Evolutionary conservation across 1,140 invertebrate genomes (phyloP), one percentile per base, ranked within the genome.

Genomic region (Pseudomyrmex pallidus): DNA sequence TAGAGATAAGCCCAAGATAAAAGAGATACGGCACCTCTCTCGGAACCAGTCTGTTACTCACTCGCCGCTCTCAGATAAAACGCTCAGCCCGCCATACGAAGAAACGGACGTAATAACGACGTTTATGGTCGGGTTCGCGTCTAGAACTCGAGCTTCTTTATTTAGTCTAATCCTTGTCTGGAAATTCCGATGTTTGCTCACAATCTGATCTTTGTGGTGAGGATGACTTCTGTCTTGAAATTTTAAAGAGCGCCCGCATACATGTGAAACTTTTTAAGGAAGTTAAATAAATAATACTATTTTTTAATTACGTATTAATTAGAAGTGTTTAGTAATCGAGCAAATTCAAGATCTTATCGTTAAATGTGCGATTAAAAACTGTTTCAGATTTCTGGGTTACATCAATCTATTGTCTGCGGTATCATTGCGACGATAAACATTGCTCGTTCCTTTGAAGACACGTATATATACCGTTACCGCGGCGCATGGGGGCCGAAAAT

Each of bases 1-100:
- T 17, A 59, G 44, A 80, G 76, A 70, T 80, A 80, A 80, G 22
- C 66, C 25, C 4, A 52, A 48, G 76, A 80, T 80, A 70, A 80
- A 72, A 80, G 76, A 70, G 76, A 70, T 80, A 72, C 44, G 35
- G 76, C 76, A 78, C 44, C 52, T 70, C 54, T 35, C 35, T 22
- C n/a, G 13, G 44, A 70, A 54, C 50, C 76, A 70, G 66, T 72
- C 66, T 15, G 67, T 72, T 80, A 17, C 76, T 70, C 64, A 12
- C 76, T 48, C 44, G 52, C 50, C 13, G 63, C 52, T 62, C 54
- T 17, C 44, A 13, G 52, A 52, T 57, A 67, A 78, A 68, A 78
- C 74, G 61, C 22, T 78, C 63, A n/a, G 63, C 20, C 15, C 74
- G 74, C 25, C 20, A 35, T 35, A 48, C 46, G 12, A 13, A 56